These are phyloP conservation scores for Ridgeia piscesae DNA, from an alignment of 1,140 invertebrate genomes.

Conservation along the genomic window DNA sequence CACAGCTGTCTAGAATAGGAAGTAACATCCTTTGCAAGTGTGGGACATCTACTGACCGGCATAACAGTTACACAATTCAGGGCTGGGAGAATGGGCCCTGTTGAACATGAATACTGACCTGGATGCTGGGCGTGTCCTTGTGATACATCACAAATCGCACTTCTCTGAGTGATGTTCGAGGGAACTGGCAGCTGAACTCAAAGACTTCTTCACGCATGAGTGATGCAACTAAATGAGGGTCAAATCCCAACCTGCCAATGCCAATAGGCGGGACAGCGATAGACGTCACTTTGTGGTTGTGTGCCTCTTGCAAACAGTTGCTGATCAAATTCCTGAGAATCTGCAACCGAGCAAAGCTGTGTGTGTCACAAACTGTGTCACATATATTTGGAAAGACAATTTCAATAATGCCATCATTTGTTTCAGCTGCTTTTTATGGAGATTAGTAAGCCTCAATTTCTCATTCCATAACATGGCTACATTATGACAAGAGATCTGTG, in stretches of 20 bases:
- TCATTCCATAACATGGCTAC: too few species aligned
- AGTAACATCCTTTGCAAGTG: background rate
- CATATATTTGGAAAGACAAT: background rate
- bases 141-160: background rate
- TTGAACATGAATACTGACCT: background rate
- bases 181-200: background rate
- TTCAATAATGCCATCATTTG: constrained; percentile 12
- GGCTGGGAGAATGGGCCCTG: background rate
- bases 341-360: background rate
- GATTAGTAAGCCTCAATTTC: too few species aligned
- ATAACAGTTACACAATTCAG: background rate
- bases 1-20: too few species aligned
- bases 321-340: background rate
- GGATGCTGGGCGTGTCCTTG: background rate
- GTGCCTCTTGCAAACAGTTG: background rate
- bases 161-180: background rate
- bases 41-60: background rate
- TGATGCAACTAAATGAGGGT: background rate
- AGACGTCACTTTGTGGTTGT: background rate
- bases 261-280: constrained; percentile 9
- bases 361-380: background rate
- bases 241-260: background rate
- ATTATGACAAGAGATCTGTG: too few species aligned
- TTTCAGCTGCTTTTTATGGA: too few species aligned
- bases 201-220: background rate